These are phyloP conservation scores for Antigone vipio DNA, from an alignment of 2,113 vertebrate species.

Conservation along the genomic window DNA sequence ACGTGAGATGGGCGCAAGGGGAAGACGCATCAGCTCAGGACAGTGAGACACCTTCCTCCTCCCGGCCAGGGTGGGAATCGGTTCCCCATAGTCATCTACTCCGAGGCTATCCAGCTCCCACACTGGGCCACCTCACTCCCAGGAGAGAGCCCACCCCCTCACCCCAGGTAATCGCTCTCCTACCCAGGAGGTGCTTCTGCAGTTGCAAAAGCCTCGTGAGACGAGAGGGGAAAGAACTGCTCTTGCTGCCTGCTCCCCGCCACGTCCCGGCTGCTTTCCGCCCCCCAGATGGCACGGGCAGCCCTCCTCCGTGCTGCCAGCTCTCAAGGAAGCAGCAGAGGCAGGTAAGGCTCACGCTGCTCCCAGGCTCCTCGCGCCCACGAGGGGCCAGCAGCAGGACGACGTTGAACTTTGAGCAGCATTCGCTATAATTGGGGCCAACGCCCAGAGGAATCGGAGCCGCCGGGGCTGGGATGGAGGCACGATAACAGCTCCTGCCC, in stretches of 20 bases:
- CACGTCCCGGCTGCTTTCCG: rapidly evolving
- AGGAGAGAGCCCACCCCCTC: neutral
- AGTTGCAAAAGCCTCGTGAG: neutral
- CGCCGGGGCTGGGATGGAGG: neutral
- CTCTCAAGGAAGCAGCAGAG: neutral
- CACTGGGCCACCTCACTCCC: neutral
- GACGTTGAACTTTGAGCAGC: neutral
- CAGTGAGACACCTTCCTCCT: neutral
- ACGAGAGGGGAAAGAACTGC: rapidly evolving
- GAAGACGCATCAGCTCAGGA: rapidly evolving
- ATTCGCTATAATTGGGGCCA: neutral
- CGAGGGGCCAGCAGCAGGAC: neutral
- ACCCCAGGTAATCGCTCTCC: rapidly evolving
- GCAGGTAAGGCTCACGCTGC: neutral
- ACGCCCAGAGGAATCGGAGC: neutral
- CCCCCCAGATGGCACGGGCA: rapidly evolving
- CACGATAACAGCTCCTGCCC: neutral
- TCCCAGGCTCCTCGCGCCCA: neutral
- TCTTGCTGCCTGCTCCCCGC: rapidly evolving
- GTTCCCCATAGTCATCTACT: neutral
- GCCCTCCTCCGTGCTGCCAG: neutral
- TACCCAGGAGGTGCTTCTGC: neutral
- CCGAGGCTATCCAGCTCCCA: neutral
- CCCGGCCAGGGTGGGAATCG: neutral
- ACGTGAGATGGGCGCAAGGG: rapidly evolving